Base-by-base conservation (phyloP, 2,113 vertebrate species). In the Cavia aperea region DNA sequence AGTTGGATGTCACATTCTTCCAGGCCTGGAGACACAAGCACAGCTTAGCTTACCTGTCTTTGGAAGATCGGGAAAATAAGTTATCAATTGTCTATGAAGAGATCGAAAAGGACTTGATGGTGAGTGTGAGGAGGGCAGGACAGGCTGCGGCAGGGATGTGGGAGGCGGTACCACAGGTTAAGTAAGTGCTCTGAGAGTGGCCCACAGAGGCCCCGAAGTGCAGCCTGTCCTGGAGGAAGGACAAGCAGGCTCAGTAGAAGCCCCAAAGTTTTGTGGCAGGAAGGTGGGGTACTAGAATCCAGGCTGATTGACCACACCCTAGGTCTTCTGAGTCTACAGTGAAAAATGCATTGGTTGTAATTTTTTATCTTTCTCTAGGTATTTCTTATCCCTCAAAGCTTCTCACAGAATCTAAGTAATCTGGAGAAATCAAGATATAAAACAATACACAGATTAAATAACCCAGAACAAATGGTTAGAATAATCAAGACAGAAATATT, bases 91-190 rank as follows among this genome's bases (percentile, higher is more conserved):
- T 99, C 46, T 99, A 98, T 58, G 98, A 99, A 95, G 99, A 99
- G 93, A 98, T 99, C 0, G 99, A 99, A 96, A 99, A 97, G 95
- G 98, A 99, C 94, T 90, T 99, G 77, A 95, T 97, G 98, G 99
- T 99, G 95, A 94, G 96, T 93, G 6, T 92, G 36, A 43, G 26
- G 75, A 90, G 88, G 33, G 36, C 51, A 43, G 72, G 43, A 79
- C 60, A 81, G 39, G 51, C 12, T 66, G 2, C 49, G 60, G 31
- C 31, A 21, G 18, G 39, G 16, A 13, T 23, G 9, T 49, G 39
- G 49, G 26, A 15, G n/a, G 46, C 29, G 43, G 33, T 16, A 75
- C 51, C 49, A 56, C 56, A 94, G 51, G 43, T 81, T 58, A 33
- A 78, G 72, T 54, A 82, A 87, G 62, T 24, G 33, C 49, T 83